Percentiles rank a stretch among this genome's conserved stretches.
These are phyloP conservation scores for Gopherus flavomarginatus DNA, from an alignment of 2,113 vertebrate genomes.

Conservation along the genomic window DNA sequence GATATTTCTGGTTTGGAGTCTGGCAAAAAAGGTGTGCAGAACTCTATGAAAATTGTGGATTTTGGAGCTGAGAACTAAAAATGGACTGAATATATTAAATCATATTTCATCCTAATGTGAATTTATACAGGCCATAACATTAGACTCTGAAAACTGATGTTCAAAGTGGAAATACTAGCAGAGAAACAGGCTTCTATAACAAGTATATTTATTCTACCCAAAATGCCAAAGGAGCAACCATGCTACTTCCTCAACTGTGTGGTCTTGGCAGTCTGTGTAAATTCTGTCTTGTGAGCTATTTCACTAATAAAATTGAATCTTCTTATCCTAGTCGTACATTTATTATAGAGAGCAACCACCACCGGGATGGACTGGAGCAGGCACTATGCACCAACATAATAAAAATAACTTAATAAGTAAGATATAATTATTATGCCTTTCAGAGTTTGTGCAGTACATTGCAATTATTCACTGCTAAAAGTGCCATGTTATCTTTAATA, in stretches of 20 bases:
- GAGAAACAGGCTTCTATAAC: not conserved
- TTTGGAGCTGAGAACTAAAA: conserved; percentile 48
- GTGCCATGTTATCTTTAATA: not conserved
- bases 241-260: conserved; percentile 9
- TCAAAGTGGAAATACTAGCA: conserved; percentile 47
- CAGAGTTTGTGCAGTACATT: not conserved
- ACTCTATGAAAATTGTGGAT: conserved; percentile 47
- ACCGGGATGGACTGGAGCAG: too few species aligned
- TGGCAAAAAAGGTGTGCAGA: not conserved
- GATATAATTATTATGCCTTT: not conserved
- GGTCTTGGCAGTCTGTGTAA: conserved; percentile 43
- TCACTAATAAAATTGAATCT: not conserved
- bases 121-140: conserved; percentile 57
- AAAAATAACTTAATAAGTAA: not conserved
- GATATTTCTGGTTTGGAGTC: conserved; percentile 4
- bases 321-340: not conserved
- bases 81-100: conserved; percentile 44
- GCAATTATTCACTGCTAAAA: not conserved
- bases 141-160: conserved; percentile 56
- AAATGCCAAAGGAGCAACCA: conserved; percentile 46
- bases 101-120: conserved; percentile 58
- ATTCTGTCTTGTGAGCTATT: not conserved
- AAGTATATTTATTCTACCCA: conserved; percentile 1
- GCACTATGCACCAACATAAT: not conserved
- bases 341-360: not conserved